phyloP scores from a whole-genome alignment of 2,888 invertebrate species.

The Geophilus truncorum region DNA sequence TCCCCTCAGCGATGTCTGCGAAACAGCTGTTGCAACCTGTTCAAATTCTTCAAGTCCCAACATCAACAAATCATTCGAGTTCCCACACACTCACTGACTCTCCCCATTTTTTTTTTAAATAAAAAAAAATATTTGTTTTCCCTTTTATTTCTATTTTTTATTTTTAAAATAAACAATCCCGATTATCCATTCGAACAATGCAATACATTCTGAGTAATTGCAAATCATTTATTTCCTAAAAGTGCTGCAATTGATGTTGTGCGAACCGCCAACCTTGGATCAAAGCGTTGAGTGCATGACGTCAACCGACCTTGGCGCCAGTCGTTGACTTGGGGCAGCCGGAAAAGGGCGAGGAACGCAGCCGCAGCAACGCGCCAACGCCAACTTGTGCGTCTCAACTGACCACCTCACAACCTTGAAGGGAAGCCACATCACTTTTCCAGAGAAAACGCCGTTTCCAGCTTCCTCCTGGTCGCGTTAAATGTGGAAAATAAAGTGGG shows the following conservation, averaged over 20 bases:
- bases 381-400: neutral
- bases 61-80: neutral
- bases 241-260: neutral
- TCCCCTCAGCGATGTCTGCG: neutral
- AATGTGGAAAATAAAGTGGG: neutral
- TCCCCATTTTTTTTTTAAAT: neutral
- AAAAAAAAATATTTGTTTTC: too few relatives aligned
- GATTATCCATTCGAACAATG: too few relatives aligned
- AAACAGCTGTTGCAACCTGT: neutral
- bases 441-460: neutral
- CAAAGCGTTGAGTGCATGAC: neutral
- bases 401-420: neutral
- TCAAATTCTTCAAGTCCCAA: neutral
- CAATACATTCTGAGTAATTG: too few relatives aligned
- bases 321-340: slow-evolving; percentile 36
- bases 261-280: neutral
- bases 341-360: slow-evolving; percentile 30
- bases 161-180: too few relatives aligned
- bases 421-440: neutral
- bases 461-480: too few relatives aligned
- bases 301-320: slow-evolving; percentile 35
- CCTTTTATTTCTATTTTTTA: neutral
- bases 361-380: neutral
- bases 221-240: neutral
- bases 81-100: neutral